Evolutionary conservation across 2,888 invertebrate species (phyloP), one percentile per base, ranked within the genome.

Genomic region (Odontomyia ornata): DNA sequence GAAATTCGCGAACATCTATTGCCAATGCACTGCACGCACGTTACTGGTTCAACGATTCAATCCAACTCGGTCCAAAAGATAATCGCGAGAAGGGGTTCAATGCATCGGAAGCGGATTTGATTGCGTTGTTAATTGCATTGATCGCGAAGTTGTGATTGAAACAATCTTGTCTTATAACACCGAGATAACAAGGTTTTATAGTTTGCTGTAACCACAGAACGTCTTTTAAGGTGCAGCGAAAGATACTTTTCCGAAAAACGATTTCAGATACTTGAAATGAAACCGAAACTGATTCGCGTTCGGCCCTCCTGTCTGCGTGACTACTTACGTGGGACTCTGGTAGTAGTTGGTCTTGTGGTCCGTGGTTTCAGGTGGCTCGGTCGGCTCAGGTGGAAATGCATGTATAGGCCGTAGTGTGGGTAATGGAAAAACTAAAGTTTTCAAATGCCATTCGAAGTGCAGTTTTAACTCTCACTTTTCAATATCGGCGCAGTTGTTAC

Each of bases 211-310:
- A 60, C 60, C 5, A 60, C 7, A 5, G 21, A 13, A 60, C 60
- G 21, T 60, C 60, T 21, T 23, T 60, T 18, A 52, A 5, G 5
- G 5, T 60, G 15, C 60, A 5, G n/a, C 56, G 9, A 56, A 43
- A 52, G 52, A 52, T 52, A 60, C 60, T 25, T 7, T 25, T 13
- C 60, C 5, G 18, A 15, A 15, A 5, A 15, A 30, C 2, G 30
- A 5, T 28, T 11, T 27, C 25, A 64, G 30, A 77, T 75, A 78
- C 57, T 60, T 64, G 62, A 79, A 79, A 79, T 75, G 79, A 79
- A 79, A 77, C 65, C 71, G 73, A 77, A 78, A 75, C 76, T 67
- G 57, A 43, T 77, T 77, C 62, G 56, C 73, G 67, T 56, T 62
- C 73, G 79, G 77, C 79, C 79, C 77, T 75, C 64, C 5, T 18